Evolutionary conservation across 2,888 invertebrate genomes (phyloP).

Genomic region (Boloria selene): DNA sequence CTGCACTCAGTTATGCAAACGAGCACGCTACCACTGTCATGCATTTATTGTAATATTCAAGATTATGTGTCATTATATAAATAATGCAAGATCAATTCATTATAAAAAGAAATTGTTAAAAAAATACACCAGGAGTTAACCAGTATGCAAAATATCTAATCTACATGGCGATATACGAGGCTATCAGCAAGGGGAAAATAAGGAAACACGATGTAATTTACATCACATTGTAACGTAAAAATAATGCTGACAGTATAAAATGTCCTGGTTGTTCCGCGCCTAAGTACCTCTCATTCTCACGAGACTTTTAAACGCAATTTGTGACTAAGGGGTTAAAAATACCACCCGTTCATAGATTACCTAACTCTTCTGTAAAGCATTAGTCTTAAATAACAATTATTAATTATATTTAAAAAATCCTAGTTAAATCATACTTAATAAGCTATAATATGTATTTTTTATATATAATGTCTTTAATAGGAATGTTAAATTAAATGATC

Average conservation of each 20-base stretch:
- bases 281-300: slow-evolving; percentile 15
- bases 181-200: slow-evolving; percentile 26
- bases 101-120: slow-evolving; percentile 1
- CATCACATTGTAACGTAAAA: slow-evolving; percentile 32
- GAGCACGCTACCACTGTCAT: too few relatives aligned
- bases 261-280: slow-evolving; percentile 5
- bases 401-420: too few relatives aligned
- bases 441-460: too few relatives aligned
- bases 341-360: not conserved
- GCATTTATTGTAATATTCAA: too few relatives aligned
- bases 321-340: not conserved
- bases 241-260: slow-evolving; percentile 28
- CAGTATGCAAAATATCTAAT: slow-evolving; percentile 17
- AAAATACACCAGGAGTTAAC: slow-evolving; percentile 11
- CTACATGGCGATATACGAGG: slow-evolving; percentile 15
- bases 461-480: too few relatives aligned
- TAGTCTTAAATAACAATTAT: too few relatives aligned
- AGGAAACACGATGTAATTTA: slow-evolving; percentile 30
- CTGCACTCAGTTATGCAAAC: too few relatives aligned
- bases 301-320: slow-evolving; percentile 12
- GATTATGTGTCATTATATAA: not conserved
- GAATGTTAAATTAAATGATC: too few relatives aligned
- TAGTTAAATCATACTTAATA: too few relatives aligned
- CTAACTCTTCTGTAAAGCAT: not conserved
- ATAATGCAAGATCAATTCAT: not conserved